Base-by-base conservation (phyloP, 2,797 vertebrate genomes). In the Phataginus tricuspis region DNA sequence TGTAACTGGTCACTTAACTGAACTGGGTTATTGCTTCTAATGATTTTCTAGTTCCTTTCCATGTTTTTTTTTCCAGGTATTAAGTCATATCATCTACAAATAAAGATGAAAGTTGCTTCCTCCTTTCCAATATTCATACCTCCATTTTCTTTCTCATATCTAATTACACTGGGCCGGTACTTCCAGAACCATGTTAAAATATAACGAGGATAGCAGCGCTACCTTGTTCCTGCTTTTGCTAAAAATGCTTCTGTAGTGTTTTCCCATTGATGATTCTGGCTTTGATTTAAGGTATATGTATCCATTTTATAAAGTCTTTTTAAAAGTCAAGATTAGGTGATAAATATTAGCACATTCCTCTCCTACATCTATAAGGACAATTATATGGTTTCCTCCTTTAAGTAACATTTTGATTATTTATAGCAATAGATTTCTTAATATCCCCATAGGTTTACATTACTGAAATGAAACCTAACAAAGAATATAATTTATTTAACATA, bases 361-460 rank as follows among this genome's bases (percentile, higher is more conserved):
- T 95, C 95, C 9, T 77, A 31, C 4, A 87, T 78, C 34, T 83
- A 53, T 95, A 86, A 80, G 12, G 34, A 86, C 74, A 16, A 83
- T 75, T 45, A 66, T 42, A 78, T 15, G 10, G 7, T 42, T 82
- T 90, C 77, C 25, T 87, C 37, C 53, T 94, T 82, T 69, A 94
- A 64, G 13, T 86, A 64, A 51, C 82, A 25, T 90, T 96, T 94
- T 90, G 42, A 93, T 69, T 94, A 77, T 78, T 96, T 72, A 89
- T 84, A 91, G 2, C 15, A 90, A 82, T 74, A 63, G 0, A 34
- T 85, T 94, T 96, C 49, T 77, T 87, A 85, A 92, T 87, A 91
- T 69, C 42, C 2, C 7, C 14, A 45, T 16, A 39, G 72, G 42
- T 90, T 69, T 94, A 83, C 16, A 55, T 75, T 90, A 85, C 72